A percentile compares a stretch with the other conserved stretches of the same genome.
Evolutionary conservation across 1,140 invertebrate species (phyloP).

Genomic region (Drosophila willistoni): DNA sequence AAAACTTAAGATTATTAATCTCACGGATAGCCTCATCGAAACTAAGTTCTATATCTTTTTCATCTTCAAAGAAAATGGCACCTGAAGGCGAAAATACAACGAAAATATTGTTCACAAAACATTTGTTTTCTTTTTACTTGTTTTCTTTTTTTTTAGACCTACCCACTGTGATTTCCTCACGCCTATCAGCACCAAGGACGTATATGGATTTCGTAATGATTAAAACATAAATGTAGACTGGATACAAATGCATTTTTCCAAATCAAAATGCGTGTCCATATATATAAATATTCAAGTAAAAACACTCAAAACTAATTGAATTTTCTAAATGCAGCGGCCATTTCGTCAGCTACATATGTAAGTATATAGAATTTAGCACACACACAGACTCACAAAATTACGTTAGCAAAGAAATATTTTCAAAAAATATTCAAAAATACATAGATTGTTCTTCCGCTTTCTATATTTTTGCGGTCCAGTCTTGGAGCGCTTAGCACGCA

Average conservation of each 20-base stretch:
- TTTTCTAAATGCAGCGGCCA: conserved; percentile 71
- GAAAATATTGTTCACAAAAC: neutral
- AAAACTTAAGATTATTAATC: conserved; percentile 82
- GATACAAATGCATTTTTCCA: conserved; percentile 68
- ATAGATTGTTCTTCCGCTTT: neutral
- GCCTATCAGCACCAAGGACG: conserved; percentile 38
- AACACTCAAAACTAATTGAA: conserved; percentile 68
- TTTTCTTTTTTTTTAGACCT: conserved; percentile 24
- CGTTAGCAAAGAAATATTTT: conserved; percentile 34
- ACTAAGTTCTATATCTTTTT: conserved; percentile 82
- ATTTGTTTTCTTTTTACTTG: neutral
- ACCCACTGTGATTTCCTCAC: conserved; percentile 73
- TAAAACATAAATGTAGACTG: conserved; percentile 55
- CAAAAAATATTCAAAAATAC: conserved; percentile 19
- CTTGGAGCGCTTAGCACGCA: conserved; percentile 70
- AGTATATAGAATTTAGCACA: conserved; percentile 22
- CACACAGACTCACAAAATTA: conserved; percentile 46
- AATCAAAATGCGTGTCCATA: neutral
- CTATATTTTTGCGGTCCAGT: conserved; percentile 63
- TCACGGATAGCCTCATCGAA: conserved; percentile 83
- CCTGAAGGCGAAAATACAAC: conserved; percentile 50
- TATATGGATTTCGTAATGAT: conserved; percentile 51
- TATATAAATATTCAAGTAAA: conserved; percentile 17
- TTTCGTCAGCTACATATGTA: conserved; percentile 56
- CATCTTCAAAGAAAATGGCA: conserved; percentile 83